phyloP scores from a whole-genome alignment of 1,140 invertebrate species.

The Drosophila orosa region DNA sequence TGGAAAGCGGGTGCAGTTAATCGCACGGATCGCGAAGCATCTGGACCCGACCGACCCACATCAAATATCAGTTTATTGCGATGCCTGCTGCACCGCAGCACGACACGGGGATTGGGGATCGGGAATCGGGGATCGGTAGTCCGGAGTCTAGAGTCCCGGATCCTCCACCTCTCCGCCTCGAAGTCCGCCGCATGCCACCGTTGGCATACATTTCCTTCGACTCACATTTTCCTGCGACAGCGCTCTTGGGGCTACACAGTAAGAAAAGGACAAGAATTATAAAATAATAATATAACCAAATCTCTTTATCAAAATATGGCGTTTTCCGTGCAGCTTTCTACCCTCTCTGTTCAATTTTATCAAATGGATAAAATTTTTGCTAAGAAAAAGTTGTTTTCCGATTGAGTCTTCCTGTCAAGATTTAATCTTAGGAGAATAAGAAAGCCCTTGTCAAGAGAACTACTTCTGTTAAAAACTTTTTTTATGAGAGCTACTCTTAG shows the following conservation, averaged over 20 bases:
- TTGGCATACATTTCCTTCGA: conserved; percentile 42
- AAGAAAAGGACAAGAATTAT: too few species aligned
- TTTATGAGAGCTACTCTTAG: background rate
- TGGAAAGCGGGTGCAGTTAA: conserved; percentile 8
- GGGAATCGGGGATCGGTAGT: background rate
- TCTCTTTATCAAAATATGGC: background rate
- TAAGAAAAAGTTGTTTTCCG: background rate
- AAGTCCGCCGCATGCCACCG: conserved; percentile 31
- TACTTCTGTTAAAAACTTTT: too few species aligned
- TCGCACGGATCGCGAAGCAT: conserved; percentile 24
- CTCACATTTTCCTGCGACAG: conserved; percentile 15
- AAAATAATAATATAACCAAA: too few species aligned
- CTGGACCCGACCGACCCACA: conserved; percentile 62
- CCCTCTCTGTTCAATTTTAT: background rate
- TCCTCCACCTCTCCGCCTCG: conserved; percentile 17
- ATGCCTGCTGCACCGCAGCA: conserved; percentile 51
- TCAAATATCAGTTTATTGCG: conserved; percentile 78
- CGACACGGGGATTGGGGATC: background rate
- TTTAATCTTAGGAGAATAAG: too few species aligned
- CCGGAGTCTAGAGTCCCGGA: conserved; percentile 6
- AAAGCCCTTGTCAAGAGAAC: too few species aligned
- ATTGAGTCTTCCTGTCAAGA: background rate
- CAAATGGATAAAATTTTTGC: background rate
- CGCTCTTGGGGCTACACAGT: background rate
- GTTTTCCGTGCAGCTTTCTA: too few species aligned